Base-by-base conservation (phyloP, 2,888 invertebrate genomes). In the Altica lythri region DNA sequence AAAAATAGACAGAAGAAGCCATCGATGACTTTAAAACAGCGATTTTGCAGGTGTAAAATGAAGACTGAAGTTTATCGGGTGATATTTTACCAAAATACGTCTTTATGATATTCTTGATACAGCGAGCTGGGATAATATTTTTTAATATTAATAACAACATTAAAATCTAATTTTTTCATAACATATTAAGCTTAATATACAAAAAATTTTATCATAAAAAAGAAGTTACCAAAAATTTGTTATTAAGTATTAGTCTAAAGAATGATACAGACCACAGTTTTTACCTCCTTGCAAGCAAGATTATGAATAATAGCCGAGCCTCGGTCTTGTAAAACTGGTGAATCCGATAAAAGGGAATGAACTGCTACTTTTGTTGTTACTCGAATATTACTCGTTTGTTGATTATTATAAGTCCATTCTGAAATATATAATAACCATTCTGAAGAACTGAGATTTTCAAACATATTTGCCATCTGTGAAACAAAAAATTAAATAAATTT, bases 371-470 rank as follows among this genome's bases (percentile, higher is more conserved):
- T 93, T 6, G 94, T 94, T 53, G 93, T 94, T 47, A 89, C 91
- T 52, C 92, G 82, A 59, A 94, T 92, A 78, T 95, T 95, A 72
- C 92, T 92, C 56, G 90, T 86, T 64, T 83, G 83, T 68, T 86
- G 86, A 9, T 85, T 87, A 66, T 84, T 83, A 70, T 83, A 83
- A 35, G 86, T 84, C 95, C 95, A 95, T 77, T 95, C 94, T 44
- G 93, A 93, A 74, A 95, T 95, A 79, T 95, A 95, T 68, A 95
- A 80, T 70, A 94, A 78, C 95, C 95, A 95, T 77, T 95, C 95
- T 0, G 93, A 92, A 53, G 92, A 89, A 62, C 90, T 90, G 27
- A 89, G 78, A 77, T 92, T 89, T 76, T 92, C 91, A 77, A 94
- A 95, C 77, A 95, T 82, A 77, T 95, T 95, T 75, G 90, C 90